phyloP scores from a whole-genome alignment of 1,140 invertebrate genomes.

The Aphaenogaster floridana region DNA sequence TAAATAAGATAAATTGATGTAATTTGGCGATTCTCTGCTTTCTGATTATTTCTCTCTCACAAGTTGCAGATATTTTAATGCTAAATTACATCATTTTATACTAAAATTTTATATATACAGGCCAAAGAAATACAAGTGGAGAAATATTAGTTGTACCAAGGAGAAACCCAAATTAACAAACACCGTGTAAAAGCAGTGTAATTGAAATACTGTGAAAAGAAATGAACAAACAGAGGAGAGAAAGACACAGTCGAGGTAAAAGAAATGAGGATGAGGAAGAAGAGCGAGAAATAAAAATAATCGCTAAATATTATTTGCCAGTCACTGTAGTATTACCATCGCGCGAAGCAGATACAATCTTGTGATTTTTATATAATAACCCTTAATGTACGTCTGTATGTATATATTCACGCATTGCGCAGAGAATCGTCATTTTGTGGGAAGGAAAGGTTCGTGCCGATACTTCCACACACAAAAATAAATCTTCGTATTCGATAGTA shows the following conservation, averaged over 20 bases:
- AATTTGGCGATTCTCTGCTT: neutral
- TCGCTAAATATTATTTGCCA: conserved; percentile 51
- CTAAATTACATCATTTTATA: conserved; percentile 41
- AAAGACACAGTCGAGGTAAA: neutral
- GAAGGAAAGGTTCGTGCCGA: conserved; percentile 35
- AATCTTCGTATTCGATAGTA: conserved; percentile 1
- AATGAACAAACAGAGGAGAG: neutral
- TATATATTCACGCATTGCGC: conserved; percentile 57
- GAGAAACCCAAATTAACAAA: conserved; percentile 48
- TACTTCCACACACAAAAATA: conserved; percentile 40
- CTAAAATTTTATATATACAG: neutral
- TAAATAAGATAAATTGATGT: conserved; percentile 13
- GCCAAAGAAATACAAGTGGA: neutral
- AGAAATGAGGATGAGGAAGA: neutral
- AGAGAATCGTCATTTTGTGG: conserved; percentile 35
- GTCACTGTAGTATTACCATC: conserved; percentile 61
- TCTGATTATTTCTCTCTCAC: conserved; percentile 1
- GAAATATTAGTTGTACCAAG: conserved; percentile 23
- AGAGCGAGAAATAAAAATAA: conserved; percentile 39
- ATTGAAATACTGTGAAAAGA: neutral
- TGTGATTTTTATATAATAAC: conserved; percentile 44
- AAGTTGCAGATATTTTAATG: neutral
- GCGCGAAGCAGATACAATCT: conserved; percentile 48
- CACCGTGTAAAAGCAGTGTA: conserved; percentile 33
- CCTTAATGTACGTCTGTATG: conserved; percentile 50